Evolutionary conservation across 1,140 invertebrate species (phyloP).

Genomic region (Heliconius congener): DNA sequence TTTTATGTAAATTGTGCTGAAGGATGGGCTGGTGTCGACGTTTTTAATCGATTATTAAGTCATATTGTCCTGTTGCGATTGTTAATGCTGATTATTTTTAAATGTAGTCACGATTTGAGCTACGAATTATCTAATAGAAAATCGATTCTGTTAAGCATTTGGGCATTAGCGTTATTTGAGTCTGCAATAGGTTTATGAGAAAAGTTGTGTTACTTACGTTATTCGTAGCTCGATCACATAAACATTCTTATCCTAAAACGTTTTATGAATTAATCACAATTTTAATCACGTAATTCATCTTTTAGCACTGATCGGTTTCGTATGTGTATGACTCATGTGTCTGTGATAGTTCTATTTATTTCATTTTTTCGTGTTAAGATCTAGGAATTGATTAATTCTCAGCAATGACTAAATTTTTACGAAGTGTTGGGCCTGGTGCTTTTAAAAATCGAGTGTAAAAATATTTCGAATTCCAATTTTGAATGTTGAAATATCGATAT

Average conservation of each 20-base stretch:
- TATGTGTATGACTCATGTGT: slow-evolving; percentile 71
- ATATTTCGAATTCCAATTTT: neutral
- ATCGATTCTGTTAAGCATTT: slow-evolving; percentile 4
- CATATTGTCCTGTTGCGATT: slow-evolving; percentile 23
- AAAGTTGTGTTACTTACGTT: neutral
- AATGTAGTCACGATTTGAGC: slow-evolving; percentile 30
- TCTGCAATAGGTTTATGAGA: neutral
- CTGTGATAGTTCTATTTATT: slow-evolving; percentile 79
- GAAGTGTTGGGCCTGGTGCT: neutral
- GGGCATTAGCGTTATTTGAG: neutral
- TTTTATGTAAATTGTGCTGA: neutral
- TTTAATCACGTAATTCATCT: slow-evolving; percentile 33
- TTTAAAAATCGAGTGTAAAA: neutral
- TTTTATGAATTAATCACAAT: slow-evolving; percentile 69
- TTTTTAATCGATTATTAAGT: slow-evolving; percentile 2
- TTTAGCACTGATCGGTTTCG: slow-evolving; percentile 64
- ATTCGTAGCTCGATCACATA: slow-evolving; percentile 40
- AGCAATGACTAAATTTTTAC: slow-evolving; percentile 70
- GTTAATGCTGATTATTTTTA: slow-evolving; percentile 22
- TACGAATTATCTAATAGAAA: slow-evolving; percentile 25
- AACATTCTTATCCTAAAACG: slow-evolving; percentile 33
- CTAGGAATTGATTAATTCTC: slow-evolving; percentile 48
- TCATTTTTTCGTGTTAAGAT: slow-evolving; percentile 53
- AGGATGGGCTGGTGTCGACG: neutral
- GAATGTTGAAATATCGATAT: neutral